These are phyloP conservation scores for Drosophila macrospina DNA, from an alignment of 2,888 invertebrate species.

Conservation along the genomic window DNA sequence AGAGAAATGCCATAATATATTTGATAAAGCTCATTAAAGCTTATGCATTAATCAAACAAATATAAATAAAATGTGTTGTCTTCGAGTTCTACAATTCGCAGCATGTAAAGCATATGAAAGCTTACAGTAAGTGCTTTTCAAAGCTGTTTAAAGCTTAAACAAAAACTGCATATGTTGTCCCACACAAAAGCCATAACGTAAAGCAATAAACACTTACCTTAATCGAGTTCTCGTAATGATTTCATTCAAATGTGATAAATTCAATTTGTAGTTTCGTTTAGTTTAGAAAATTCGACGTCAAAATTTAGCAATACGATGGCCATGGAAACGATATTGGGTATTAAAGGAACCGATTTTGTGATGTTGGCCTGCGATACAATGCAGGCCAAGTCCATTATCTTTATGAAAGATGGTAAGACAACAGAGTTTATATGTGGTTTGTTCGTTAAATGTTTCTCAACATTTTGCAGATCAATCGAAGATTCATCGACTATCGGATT, in stretches of 20 bases:
- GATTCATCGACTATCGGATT: slow-evolving; percentile 94
- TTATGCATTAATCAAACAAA: too few relatives aligned
- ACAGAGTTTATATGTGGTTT: background rate
- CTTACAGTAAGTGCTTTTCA: too few relatives aligned
- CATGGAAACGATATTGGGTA: slow-evolving; percentile 95
- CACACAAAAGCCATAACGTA: too few relatives aligned
- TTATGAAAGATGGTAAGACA: slow-evolving; percentile 89
- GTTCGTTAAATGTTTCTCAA: background rate
- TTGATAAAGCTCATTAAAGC: too few relatives aligned
- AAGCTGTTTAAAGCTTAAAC: too few relatives aligned
- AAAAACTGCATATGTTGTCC: too few relatives aligned
- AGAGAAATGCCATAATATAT: too few relatives aligned
- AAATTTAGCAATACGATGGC: slow-evolving; percentile 56
- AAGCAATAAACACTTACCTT: too few relatives aligned
- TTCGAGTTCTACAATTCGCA: too few relatives aligned
- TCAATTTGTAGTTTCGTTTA: background rate
- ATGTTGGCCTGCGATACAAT: slow-evolving; percentile 95
- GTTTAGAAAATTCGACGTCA: background rate
- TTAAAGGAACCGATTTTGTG: slow-evolving; percentile 95
- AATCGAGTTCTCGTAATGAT: slow-evolving; percentile 8
- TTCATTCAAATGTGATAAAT: slow-evolving; percentile 19
- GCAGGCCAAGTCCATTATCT: slow-evolving; percentile 93
- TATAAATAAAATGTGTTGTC: too few relatives aligned
- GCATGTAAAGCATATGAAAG: too few relatives aligned
- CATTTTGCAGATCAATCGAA: slow-evolving; percentile 93